A percentile compares a stretch with the other conserved stretches of the same genome.
These are phyloP conservation scores for Parotocinclus haroldoi DNA, from an alignment of 2,797 vertebrate species.

Conservation along the genomic window DNA sequence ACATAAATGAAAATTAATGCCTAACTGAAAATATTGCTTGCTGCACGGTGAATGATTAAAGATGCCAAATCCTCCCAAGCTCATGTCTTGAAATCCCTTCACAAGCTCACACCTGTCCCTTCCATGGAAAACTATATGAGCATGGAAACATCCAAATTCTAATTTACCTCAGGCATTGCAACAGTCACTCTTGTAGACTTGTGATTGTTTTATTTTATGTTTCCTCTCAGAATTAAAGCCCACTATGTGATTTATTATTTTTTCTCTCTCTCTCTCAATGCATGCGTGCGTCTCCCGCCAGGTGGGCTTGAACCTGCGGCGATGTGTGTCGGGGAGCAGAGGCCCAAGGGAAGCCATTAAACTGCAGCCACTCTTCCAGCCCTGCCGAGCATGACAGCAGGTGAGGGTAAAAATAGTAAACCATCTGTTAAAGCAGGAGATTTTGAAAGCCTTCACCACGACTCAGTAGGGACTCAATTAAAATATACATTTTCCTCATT, in stretches of 20 bases:
- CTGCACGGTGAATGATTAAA: neutral
- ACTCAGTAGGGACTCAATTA: slow-evolving; percentile 63
- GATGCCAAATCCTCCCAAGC: neutral
- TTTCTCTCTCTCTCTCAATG: slow-evolving; percentile 28
- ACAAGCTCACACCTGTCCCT: too few species aligned
- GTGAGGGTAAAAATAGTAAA: slow-evolving; percentile 54
- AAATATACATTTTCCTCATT: slow-evolving; percentile 51
- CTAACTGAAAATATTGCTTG: neutral
- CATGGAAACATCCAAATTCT: too few species aligned
- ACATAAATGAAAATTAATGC: neutral
- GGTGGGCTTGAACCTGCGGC: slow-evolving; percentile 50
- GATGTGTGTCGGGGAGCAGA: slow-evolving; percentile 35
- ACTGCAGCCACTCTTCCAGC: slow-evolving; percentile 54
- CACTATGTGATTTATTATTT: slow-evolving; percentile 23
- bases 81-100: too few species aligned
- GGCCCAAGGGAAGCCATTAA: slow-evolving; percentile 67
- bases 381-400: slow-evolving; percentile 47
- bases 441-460: slow-evolving; percentile 41
- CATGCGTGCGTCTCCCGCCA: slow-evolving; percentile 41
- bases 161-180: slow-evolving; percentile 14
- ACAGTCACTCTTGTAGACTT: slow-evolving; percentile 24
- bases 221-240: slow-evolving; percentile 35
- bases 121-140: too few species aligned
- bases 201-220: slow-evolving; percentile 28
- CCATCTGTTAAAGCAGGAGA: slow-evolving; percentile 55